Evolutionary conservation across 2,113 vertebrate genomes (phyloP).

Genomic region (Ramphastos sulfuratus): DNA sequence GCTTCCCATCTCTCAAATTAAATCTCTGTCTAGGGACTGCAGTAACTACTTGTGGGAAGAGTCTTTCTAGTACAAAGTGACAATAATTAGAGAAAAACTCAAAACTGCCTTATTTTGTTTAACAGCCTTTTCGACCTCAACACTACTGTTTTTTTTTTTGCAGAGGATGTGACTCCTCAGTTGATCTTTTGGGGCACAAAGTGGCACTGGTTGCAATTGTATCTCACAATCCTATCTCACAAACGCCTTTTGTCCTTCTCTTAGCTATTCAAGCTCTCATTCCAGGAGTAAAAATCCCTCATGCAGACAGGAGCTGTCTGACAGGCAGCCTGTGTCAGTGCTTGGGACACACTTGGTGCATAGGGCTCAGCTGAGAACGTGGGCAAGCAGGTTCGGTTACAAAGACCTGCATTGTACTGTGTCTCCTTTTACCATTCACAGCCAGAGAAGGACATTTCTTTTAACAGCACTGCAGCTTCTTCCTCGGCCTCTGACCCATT

Average conservation of each 20-base stretch:
- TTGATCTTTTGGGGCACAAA: neutral
- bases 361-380: neutral
- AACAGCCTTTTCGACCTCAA: neutral
- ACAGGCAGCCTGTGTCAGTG: neutral
- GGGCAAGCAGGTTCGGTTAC: neutral
- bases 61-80: neutral
- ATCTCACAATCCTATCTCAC: neutral
- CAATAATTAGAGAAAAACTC: neutral
- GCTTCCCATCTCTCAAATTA: neutral
- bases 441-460: neutral
- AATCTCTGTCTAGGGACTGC: neutral
- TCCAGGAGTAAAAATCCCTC: neutral
- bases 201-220: neutral
- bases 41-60: neutral
- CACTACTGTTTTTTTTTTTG: neutral
- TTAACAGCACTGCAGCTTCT: neutral
- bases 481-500: neutral
- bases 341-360: neutral
- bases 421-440: neutral
- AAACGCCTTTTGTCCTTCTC: neutral
- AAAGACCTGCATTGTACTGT: neutral
- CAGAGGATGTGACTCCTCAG: neutral
- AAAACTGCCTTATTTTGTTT: neutral
- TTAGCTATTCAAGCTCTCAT: neutral
- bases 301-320: neutral